Conservation (phyloP, 1,140 invertebrate genomes). For the Pseudomyrmex gracilis region DNA sequence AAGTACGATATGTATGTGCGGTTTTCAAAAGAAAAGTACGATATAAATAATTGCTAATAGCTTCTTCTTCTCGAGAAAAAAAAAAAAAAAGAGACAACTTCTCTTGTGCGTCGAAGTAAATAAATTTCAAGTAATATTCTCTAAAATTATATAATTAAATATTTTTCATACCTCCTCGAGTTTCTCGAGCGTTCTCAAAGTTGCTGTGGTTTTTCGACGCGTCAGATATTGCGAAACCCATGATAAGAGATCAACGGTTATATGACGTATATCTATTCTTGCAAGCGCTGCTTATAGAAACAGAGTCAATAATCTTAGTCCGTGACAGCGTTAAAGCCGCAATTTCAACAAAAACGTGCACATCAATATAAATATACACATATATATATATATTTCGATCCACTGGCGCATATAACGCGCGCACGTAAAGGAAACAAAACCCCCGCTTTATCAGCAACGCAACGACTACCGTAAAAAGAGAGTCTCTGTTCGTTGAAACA, state of each 20-base stretch:
- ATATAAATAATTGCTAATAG: too few species aligned
- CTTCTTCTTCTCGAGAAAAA: too few species aligned
- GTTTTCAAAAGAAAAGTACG: too few species aligned
- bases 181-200: too few species aligned
- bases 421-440: neutral
- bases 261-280: neutral
- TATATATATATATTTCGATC: neutral
- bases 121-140: too few species aligned
- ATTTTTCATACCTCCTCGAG: too few species aligned
- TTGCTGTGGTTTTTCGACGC: neutral
- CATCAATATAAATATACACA: too few species aligned
- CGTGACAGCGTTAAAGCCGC: neutral
- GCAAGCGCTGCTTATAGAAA: neutral
- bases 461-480: neutral
- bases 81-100: too few species aligned
- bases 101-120: too few species aligned
- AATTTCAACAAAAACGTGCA: constrained; percentile 7
- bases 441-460: neutral
- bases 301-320: neutral
- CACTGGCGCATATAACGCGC: neutral
- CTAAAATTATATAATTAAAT: too few species aligned
- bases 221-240: neutral
- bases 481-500: neutral
- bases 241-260: neutral
- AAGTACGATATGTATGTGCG: neutral